Base-by-base conservation (phyloP, 2,113 vertebrate species). In the human (Homo sapiens) region DNA sequence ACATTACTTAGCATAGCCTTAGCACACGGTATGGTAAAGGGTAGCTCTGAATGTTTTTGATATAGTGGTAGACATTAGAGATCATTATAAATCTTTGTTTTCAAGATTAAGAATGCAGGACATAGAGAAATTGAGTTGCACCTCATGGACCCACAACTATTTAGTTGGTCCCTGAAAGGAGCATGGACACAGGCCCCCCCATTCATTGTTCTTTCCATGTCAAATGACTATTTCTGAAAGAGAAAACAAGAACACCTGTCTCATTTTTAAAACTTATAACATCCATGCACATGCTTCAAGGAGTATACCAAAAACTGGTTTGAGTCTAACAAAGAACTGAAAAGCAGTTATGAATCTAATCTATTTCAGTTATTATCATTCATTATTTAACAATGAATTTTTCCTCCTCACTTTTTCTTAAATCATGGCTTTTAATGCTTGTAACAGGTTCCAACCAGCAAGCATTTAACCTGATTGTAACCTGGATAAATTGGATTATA, bases 401-500 rank as follows among this genome's bases (percentile, higher is more conserved):
- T 89, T 95, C 50, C 27, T 84, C 80, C 18, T 87, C 40, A 45
- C 30, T 94, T 96, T 96, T 97, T 85, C 86, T 96, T 95, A 95
- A 96, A 97, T 81, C 75, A 68, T 84, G 96, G 64, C 72, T 97
- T 96, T 97, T 96, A 82, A 94, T 94, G 70, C 83, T 96, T 96
- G 40, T 97, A 81, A 85, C 86, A 97, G 55, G 66, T 85, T 94
- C 87, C 91, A 97, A 18, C 50, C 9, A 50, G 66, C 73, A 94
- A 90, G 89, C 94, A 94, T 93, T 98, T 97, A 98, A 96, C 93
- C 82, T 94, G 85, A 92, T 92, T 94, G n/a, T 96, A 97, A 94
- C 85, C 94, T 97, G 96, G 78, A 96, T 88, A 97, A 98, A 96
- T 94, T 97, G 90, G n/a, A 95, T 97, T 97, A 92, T 70, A 96